phyloP scores from a whole-genome alignment of 2,888 invertebrate genomes.

The Amblyjoppa proteus region DNA sequence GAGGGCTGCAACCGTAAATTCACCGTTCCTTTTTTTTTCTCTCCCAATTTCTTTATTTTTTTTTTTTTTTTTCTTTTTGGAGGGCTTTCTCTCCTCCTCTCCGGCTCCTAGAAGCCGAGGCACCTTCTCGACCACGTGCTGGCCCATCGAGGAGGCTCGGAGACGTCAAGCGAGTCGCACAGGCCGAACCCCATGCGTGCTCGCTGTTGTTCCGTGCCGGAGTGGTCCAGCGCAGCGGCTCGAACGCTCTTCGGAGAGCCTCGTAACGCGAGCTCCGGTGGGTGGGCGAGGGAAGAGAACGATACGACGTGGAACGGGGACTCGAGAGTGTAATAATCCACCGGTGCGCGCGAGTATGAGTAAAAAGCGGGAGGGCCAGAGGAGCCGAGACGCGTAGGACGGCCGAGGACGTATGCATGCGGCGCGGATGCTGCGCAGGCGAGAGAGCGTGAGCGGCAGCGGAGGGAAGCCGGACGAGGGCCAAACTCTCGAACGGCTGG shows the following conservation, averaged over 20 bases:
- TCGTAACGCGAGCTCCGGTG: slow-evolving; percentile 57
- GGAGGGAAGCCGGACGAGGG: slow-evolving; percentile 49
- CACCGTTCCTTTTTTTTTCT: slow-evolving; percentile 17
- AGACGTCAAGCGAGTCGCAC: not conserved
- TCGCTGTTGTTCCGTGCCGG: not conserved
- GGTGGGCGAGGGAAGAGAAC: slow-evolving; percentile 62
- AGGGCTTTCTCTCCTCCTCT: too few relatives aligned
- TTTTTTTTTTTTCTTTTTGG: not conserved
- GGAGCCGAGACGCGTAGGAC: slow-evolving; percentile 28
- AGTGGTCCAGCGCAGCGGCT: slow-evolving; percentile 29
- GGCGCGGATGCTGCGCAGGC: slow-evolving; percentile 21
- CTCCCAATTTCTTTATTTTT: not conserved
- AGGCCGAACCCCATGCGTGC: not conserved
- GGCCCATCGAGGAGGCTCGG: not conserved
- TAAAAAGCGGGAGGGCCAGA: slow-evolving; percentile 44
- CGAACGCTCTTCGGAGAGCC: slow-evolving; percentile 32
- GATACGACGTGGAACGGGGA: slow-evolving; percentile 42
- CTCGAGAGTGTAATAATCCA: slow-evolving; percentile 35
- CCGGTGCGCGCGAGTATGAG: slow-evolving; percentile 36
- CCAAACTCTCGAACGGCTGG: slow-evolving; percentile 67
- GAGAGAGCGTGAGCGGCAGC: not conserved
- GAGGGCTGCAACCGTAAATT: slow-evolving; percentile 53
- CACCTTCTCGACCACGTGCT: slow-evolving; percentile 25
- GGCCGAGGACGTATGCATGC: not conserved
- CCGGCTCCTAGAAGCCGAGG: too few relatives aligned